Conservation (phyloP, 2,113 vertebrate genomes). For the Melospiza georgiana region DNA sequence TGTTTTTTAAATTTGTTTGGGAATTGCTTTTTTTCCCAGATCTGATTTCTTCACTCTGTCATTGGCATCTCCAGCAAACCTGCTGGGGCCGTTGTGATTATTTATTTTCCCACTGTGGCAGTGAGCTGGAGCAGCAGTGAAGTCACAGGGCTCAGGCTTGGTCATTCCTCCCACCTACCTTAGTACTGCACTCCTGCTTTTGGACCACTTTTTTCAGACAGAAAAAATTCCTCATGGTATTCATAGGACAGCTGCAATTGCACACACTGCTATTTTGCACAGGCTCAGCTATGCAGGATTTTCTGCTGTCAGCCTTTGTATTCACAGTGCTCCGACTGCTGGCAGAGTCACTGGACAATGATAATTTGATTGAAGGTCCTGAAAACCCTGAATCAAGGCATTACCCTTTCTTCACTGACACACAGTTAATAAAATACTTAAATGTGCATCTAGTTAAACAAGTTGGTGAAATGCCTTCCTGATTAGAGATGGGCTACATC, state of each 20-base stretch:
- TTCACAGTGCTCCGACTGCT: neutral
- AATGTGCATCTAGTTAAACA: conserved; percentile 15
- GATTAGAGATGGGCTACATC: conserved; percentile 11
- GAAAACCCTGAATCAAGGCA: neutral
- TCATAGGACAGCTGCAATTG: neutral
- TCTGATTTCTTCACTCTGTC: neutral
- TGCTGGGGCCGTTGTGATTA: accelerated
- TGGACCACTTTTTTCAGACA: neutral
- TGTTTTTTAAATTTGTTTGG: accelerated
- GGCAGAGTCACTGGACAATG: neutral
- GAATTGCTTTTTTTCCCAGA: neutral
- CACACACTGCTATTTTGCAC: neutral
- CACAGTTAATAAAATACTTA: neutral
- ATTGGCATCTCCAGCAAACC: neutral
- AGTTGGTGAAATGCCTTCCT: conserved; percentile 13
- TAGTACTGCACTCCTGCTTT: neutral
- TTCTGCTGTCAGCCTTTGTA: neutral
- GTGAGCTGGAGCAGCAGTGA: neutral
- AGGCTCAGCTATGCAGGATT: neutral
- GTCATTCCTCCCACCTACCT: neutral
- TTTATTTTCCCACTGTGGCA: neutral
- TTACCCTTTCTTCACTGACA: neutral
- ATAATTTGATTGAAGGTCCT: neutral
- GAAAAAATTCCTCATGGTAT: neutral
- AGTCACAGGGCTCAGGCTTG: neutral